Base-by-base conservation (phyloP, 1,140 invertebrate genomes). In the Trigoniulus corallinus region DNA sequence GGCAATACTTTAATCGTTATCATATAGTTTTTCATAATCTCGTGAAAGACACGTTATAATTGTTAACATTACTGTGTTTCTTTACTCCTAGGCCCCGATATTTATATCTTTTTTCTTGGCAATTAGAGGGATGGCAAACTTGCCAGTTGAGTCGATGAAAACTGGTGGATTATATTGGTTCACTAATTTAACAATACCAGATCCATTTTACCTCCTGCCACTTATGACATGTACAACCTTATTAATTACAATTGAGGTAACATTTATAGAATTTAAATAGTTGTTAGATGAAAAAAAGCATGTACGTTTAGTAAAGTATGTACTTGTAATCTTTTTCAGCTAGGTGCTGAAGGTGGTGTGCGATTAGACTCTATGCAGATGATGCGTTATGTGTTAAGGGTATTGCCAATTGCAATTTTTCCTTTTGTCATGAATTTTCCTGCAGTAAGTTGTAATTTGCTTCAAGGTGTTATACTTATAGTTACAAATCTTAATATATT, bases 91-190 rank as follows among this genome's bases (percentile, higher is more conserved):
- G 81, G 70, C 81, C 10, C 89, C 91, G 0, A 62, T 96, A 3
- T 96, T 97, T 64, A 67, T 96, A 37, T 91, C 89, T 4, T 84
- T 92, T 62, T 96, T 94, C 61, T 71, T 87, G 61, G 87, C 77
- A 0, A 63, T 97, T 12, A 72, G 83, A 61, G 54, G 60, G 61
- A 94, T 97, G 88, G 77, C 88, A 0, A 82, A 80, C 59, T 69
- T 80, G 10, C 92, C 89, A 1, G 79, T 97, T 12, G 83, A 87
- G 49, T 89, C 86, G 63, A 74, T 98, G 73, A 77, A 76, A 53
- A 67, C 73, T 21, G 94, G 93, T n/a, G 95, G 95, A 2, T 52
- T 91, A 0, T 80, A 72, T 47, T 99, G 94, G 94, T 93, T 98
- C 63, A 72, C 73, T 0, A 88, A 99, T 74, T 73, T 99, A 13